These are phyloP conservation scores for Paratilapia polleni DNA, from an alignment of 2,113 vertebrate species.

Conservation along the genomic window DNA sequence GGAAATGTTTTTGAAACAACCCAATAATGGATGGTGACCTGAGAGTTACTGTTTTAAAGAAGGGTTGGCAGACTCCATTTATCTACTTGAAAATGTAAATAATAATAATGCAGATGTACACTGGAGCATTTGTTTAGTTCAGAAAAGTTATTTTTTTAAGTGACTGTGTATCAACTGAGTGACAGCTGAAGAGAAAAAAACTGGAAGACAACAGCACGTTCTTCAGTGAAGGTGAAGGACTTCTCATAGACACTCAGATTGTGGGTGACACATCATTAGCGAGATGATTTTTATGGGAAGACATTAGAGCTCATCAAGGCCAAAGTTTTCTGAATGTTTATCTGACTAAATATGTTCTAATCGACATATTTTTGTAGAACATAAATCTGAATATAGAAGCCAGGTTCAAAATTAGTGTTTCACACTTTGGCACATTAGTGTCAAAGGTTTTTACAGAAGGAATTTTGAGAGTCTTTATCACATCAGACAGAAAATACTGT, in stretches of 20 bases:
- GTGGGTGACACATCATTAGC: neutral
- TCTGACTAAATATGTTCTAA: neutral
- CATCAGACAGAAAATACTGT: neutral
- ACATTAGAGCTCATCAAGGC: neutral
- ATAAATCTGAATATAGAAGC: neutral
- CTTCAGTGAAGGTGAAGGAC: neutral
- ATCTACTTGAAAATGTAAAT: neutral
- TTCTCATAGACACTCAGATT: neutral
- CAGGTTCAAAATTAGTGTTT: neutral
- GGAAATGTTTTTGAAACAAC: constrained; percentile 18
- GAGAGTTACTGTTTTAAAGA: neutral
- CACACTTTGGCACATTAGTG: neutral
- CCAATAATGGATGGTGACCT: neutral
- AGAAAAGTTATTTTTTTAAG: neutral
- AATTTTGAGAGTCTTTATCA: too few relatives aligned
- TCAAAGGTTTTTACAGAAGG: too few relatives aligned
- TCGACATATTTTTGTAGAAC: too few relatives aligned
- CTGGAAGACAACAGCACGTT: too few relatives aligned
- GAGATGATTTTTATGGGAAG: neutral
- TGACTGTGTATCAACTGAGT: neutral
- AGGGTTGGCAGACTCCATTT: neutral
- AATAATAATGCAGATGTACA: neutral
- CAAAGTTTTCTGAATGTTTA: neutral
- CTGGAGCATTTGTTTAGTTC: neutral
- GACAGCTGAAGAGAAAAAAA: neutral